phyloP scores from a whole-genome alignment of 2,888 invertebrate genomes.

The Amaurobius ferox region DNA sequence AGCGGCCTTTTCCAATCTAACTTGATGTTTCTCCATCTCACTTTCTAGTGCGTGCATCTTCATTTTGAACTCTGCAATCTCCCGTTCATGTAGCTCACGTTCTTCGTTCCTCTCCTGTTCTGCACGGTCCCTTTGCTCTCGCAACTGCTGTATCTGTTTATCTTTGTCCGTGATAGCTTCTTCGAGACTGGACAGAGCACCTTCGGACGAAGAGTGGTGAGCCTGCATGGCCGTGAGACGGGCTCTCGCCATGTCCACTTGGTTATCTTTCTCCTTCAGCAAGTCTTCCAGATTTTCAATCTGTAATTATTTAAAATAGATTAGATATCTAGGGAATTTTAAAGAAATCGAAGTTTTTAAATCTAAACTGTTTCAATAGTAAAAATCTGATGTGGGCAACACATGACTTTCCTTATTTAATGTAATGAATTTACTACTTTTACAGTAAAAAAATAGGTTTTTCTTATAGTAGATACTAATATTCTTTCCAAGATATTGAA shows the following conservation, averaged over 20 bases:
- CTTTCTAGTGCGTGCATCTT: conserved; percentile 93
- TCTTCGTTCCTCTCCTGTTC: conserved; percentile 98
- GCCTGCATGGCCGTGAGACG: conserved; percentile 93
- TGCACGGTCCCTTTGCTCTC: conserved; percentile 95
- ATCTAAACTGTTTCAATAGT: no score
- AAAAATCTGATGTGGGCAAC: no score
- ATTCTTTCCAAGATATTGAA: no score
- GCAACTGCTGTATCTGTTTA: conserved; percentile 94
- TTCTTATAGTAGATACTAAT: no score
- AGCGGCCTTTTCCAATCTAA: conserved; percentile 90
- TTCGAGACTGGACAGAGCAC: conserved; percentile 93
- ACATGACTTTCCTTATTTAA: no score
- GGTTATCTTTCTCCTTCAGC: conserved; percentile 97
- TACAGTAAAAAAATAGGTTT: no score
- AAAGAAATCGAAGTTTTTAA: no score
- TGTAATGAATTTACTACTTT: no score
- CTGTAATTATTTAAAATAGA: no score
- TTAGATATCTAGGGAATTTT: no score
- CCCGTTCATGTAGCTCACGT: conserved; percentile 92
- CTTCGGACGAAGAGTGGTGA: conserved; percentile 93
- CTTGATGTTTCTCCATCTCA: conserved; percentile 80
- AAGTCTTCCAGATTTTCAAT: conserved; percentile 98
- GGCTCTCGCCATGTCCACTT: conserved; percentile 95
- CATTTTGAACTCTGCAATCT: conserved; percentile 96
- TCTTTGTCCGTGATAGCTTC: conserved; percentile 98